These are phyloP conservation scores for Suncus etruscus DNA, from an alignment of 2,113 vertebrate species.

Conservation along the genomic window DNA sequence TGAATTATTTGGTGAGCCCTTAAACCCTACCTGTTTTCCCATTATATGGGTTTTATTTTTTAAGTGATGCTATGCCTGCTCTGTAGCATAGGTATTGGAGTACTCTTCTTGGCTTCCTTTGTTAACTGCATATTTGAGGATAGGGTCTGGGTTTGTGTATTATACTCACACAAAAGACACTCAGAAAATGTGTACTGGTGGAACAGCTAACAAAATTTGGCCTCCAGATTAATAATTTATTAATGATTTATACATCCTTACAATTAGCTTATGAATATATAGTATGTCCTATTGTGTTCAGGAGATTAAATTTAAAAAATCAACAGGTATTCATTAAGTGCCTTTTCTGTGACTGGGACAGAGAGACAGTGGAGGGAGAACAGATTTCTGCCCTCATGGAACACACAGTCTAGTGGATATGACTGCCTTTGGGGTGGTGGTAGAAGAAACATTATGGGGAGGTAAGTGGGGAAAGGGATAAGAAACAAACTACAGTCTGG, in stretches of 20 bases:
- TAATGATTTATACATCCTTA: slow-evolving; percentile 13
- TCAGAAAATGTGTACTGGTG: slow-evolving; percentile 15
- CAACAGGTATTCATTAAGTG: too few species aligned
- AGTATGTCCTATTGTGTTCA: background rate
- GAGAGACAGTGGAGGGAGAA: too few species aligned
- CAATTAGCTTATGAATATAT: slow-evolving; percentile 34
- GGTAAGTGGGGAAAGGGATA: too few species aligned
- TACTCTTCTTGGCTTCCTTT: slow-evolving; percentile 43
- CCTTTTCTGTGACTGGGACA: background rate
- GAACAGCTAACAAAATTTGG: slow-evolving; percentile 4
- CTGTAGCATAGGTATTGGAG: background rate
- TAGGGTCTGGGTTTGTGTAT: slow-evolving; percentile 7
- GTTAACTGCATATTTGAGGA: background rate
- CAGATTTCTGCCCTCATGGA: too few species aligned
- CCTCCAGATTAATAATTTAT: slow-evolving; percentile 38
- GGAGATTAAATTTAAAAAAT: background rate
- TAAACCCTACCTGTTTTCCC: background rate
- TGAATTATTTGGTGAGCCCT: background rate
- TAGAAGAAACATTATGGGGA: too few species aligned
- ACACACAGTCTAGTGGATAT: too few species aligned
- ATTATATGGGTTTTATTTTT: background rate
- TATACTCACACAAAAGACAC: background rate
- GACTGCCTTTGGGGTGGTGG: too few species aligned
- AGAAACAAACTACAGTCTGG: background rate
- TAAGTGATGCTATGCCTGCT: background rate